Evolutionary conservation across 2,113 vertebrate species (phyloP).

Genomic region (Phoenicopterus ruber): DNA sequence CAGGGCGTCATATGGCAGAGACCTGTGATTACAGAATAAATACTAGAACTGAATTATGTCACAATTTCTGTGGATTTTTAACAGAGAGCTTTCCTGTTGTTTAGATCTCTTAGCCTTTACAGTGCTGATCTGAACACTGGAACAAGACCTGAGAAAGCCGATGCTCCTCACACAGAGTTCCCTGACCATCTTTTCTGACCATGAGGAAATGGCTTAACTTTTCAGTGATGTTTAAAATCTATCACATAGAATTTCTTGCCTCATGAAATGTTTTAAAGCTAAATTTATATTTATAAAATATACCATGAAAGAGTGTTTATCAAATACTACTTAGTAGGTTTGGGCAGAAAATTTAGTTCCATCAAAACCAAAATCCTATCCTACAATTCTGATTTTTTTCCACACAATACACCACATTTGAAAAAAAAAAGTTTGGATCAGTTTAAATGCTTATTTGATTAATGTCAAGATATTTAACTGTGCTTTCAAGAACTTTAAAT

Average conservation of each 20-base stretch:
- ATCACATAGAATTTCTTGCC: neutral
- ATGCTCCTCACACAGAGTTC: neutral
- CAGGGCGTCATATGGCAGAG: no score
- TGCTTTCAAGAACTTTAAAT: neutral
- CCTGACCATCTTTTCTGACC: neutral
- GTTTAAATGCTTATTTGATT: neutral
- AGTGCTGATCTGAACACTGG: neutral
- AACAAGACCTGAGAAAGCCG: neutral
- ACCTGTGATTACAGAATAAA: neutral
- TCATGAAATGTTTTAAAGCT: neutral
- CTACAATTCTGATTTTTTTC: neutral
- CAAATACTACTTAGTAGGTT: neutral
- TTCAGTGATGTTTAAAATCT: neutral
- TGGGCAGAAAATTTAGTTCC: neutral
- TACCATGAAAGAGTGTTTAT: neutral
- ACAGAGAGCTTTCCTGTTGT: neutral
- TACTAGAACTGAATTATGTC: neutral
- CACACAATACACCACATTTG: accelerated
- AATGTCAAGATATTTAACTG: neutral
- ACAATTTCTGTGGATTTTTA: neutral
- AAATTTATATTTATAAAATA: neutral
- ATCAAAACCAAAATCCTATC: neutral
- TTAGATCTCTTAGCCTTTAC: neutral
- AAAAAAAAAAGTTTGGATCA: neutral
- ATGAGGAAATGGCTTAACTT: neutral